Percentiles rank a stretch among this genome's conserved stretches.
Conservation (phyloP, 2,888 invertebrate genomes). For the Autographa gamma region DNA sequence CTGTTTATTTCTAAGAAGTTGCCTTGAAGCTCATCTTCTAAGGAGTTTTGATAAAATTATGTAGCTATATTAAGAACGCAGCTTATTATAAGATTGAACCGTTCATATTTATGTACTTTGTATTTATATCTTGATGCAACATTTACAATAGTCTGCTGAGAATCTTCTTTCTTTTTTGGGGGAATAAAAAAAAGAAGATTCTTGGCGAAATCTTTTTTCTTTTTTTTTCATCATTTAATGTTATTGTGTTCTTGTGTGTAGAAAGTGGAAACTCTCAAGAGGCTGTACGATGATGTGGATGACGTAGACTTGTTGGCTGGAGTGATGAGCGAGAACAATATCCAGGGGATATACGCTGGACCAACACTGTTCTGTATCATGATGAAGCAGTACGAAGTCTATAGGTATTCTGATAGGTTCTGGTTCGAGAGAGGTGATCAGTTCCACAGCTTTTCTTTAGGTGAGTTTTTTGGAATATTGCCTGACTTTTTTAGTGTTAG, state of each 20-base stretch:
- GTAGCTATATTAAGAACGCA: neutral
- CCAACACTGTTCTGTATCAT: conserved; percentile 80
- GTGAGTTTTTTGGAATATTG: conserved; percentile 61
- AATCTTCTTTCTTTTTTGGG: too few relatives aligned
- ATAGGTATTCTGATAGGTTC: conserved; percentile 75
- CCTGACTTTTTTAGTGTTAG: too few relatives aligned
- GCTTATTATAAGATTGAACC: neutral
- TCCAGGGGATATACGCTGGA: conserved; percentile 71
- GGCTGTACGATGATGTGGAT: conserved; percentile 71
- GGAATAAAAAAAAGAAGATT: too few relatives aligned
- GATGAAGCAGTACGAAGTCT: conserved; percentile 72
- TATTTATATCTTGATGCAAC: too few relatives aligned
- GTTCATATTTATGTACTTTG: neutral
- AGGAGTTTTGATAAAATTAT: neutral
- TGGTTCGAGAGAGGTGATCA: conserved; percentile 82
- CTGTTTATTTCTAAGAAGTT: conserved; percentile 34
- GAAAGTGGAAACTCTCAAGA: conserved; percentile 76
- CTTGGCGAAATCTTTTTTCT: too few relatives aligned
- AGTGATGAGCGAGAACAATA: conserved; percentile 72
- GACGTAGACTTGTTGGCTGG: conserved; percentile 79
- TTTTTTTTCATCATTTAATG: too few relatives aligned
- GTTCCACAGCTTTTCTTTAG: conserved; percentile 72
- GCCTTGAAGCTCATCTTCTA: conserved; percentile 8
- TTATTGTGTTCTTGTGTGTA: conserved; percentile 49
- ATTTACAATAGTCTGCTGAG: too few relatives aligned